Base-by-base conservation (phyloP, 2,797 vertebrate genomes). In the Vipera latastei region DNA sequence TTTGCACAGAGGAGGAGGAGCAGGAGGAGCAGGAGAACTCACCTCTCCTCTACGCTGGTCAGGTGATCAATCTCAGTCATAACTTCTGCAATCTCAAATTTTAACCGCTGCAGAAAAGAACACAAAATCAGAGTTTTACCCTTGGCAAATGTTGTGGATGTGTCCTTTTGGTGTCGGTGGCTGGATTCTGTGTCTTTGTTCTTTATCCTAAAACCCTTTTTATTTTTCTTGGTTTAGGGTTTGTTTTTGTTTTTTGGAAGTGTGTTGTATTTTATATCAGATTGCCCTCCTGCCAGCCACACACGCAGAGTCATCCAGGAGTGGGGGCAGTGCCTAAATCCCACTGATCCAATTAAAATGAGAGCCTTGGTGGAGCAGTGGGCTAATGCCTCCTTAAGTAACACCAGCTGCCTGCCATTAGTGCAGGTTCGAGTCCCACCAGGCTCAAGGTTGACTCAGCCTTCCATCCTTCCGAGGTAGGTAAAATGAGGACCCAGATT, bases 41-140 rank as follows among this genome's bases (percentile, higher is more conserved):
- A 99, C 99, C 98, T 99, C 96, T 99, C 99, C 96, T 99, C 99
- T 3, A 98, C 98, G 60, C 98, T 99, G 0, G 99, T 99, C 95
- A 99, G 97, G 95, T 98, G 99, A 97, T 99, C 99, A 25, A 99
- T 99, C 97, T 99, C 99, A 0, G 98, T 99, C 99, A 99, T 99
- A 94, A 99, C 99, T 94, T 99, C 99, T 0, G 99, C 98, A 86
- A 99, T 99, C 97, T 99, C 99, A 96, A 98, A 99, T 96, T 99
- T 99, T 97, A 99, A 97, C 96, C 99, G 98, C 99, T 99, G 98
- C 91, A 95, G 94, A 95, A 95, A 44, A 93, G 0, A 26, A 92
- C 4, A 20, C 2, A 69, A 53, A 95, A 4, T 1, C 28, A 60
- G 38, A 48, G 38, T 83, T 60, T 60, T 83, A 83, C 18, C 38